Evolutionary conservation across 2,113 vertebrate species (phyloP).

Genomic region (Chiloscyllium plagiosum): DNA sequence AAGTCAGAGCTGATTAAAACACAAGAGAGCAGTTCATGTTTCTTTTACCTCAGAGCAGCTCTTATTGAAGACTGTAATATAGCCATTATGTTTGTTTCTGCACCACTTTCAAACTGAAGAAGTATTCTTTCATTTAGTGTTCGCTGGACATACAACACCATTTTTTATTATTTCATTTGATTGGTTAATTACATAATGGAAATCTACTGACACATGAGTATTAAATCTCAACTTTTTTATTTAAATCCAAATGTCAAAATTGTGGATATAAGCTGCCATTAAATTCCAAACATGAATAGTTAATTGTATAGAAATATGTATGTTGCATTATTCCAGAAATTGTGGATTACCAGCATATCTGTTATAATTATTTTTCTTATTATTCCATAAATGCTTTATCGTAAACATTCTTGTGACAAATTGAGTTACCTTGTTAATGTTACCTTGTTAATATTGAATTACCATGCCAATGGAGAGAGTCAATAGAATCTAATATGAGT

Average conservation of each 20-base stretch:
- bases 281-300: background rate
- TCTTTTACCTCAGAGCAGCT: background rate
- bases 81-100: background rate
- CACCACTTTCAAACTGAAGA: background rate
- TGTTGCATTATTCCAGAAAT: background rate
- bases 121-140: background rate
- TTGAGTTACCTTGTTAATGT: background rate
- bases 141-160: background rate
- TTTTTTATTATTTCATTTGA: background rate
- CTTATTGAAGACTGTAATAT: background rate
- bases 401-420: background rate
- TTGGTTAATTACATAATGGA: background rate
- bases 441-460: background rate
- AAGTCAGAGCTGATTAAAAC: conserved; percentile 10
- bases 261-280: background rate
- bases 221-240: background rate
- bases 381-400: background rate
- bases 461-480: background rate
- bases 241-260: background rate
- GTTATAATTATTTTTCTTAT: background rate
- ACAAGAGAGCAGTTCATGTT: background rate
- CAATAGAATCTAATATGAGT: background rate
- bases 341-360: background rate
- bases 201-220: background rate
- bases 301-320: background rate